phyloP scores from a whole-genome alignment of 2,797 vertebrate genomes.

The Momotus momota region DNA sequence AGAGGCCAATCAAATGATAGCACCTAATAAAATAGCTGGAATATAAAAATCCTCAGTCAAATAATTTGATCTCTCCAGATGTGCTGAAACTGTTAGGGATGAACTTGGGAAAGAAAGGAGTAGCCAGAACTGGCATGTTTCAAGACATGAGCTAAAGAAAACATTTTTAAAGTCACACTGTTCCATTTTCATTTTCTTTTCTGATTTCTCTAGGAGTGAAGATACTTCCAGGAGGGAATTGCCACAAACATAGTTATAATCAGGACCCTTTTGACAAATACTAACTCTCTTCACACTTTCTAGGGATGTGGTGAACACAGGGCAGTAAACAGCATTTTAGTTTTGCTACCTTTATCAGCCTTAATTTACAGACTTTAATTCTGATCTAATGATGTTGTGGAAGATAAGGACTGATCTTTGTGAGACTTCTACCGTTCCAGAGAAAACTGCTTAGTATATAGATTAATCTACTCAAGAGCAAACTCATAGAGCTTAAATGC shows the following conservation, averaged over 20 bases:
- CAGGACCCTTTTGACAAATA: neutral
- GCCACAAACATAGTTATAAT: neutral
- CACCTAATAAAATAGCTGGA: neutral
- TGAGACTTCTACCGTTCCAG: conserved; percentile 1
- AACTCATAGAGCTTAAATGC: conserved; percentile 39
- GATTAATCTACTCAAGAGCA: conserved; percentile 46
- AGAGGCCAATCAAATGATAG: neutral
- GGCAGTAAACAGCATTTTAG: neutral
- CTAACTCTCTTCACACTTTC: neutral
- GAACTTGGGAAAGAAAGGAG: neutral
- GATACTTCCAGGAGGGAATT: rapidly evolving
- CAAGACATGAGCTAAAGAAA: neutral
- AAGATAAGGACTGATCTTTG: conserved; percentile 46
- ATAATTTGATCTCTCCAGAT: neutral
- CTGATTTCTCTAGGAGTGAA: neutral
- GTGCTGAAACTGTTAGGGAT: neutral
- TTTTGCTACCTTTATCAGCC: neutral
- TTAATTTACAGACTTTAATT: conserved; percentile 23
- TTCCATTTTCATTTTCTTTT: neutral
- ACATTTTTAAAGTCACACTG: rapidly evolving
- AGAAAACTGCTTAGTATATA: neutral
- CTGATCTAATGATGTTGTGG: neutral
- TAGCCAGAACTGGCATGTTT: neutral
- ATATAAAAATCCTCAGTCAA: neutral
- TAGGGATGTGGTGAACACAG: neutral